A percentile compares a stretch with the other conserved stretches of the same genome.
phyloP scores from a whole-genome alignment of 1,140 invertebrate genomes.

The Drosophila truncata region DNA sequence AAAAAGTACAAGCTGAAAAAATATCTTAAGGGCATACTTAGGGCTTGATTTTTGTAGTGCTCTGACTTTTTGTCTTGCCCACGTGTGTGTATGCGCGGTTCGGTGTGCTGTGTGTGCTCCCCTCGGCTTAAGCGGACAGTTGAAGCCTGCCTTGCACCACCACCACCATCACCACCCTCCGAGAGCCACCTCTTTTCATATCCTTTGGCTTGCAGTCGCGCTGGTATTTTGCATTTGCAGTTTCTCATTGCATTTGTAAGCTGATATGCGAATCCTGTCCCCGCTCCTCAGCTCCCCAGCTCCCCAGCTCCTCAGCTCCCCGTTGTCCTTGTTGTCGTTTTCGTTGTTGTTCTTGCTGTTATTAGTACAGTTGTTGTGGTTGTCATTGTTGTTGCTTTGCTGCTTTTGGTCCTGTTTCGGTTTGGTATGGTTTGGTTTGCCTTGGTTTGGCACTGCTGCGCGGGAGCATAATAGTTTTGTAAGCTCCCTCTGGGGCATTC shows the following conservation, averaged over 20 bases:
- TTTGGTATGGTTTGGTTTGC: constrained; percentile 37
- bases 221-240: constrained; percentile 76
- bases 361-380: constrained; percentile 70
- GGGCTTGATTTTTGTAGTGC: constrained; percentile 75
- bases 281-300: constrained; percentile 19
- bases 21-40: constrained; percentile 80
- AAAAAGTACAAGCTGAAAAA: constrained; percentile 70
- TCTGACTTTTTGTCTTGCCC: constrained; percentile 66
- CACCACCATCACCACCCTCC: constrained; percentile 10
- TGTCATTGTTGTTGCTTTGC: constrained; percentile 47
- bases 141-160: constrained; percentile 27
- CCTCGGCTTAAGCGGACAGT: constrained; percentile 69
- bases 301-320: constrained; percentile 1
- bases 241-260: constrained; percentile 69
- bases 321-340: constrained; percentile 23
- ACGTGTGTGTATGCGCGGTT: constrained; percentile 12
- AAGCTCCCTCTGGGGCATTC: constrained; percentile 81
- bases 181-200: neutral
- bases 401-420: constrained; percentile 33
- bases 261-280: constrained; percentile 44
- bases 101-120: constrained; percentile 12
- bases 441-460: constrained; percentile 66
- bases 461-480: constrained; percentile 81
- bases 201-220: constrained; percentile 51
- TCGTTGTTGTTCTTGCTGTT: constrained; percentile 71